phyloP scores from a whole-genome alignment of 2,888 invertebrate genomes.

The Xanthia togata region DNA sequence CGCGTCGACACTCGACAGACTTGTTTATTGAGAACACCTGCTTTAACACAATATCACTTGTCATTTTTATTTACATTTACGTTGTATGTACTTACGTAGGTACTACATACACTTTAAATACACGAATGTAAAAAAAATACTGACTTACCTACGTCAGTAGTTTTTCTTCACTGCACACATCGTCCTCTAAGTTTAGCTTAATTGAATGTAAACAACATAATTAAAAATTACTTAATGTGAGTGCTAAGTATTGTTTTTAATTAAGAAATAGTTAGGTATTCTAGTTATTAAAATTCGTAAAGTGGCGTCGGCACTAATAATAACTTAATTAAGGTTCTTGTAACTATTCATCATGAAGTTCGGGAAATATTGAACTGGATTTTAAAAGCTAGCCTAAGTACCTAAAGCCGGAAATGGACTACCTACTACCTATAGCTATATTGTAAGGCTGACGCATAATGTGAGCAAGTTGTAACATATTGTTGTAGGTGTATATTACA shows the following conservation, averaged over 20 bases:
- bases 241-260: not conserved
- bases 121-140: not conserved
- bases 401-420: not conserved
- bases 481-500: constrained; percentile 40
- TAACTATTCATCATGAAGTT: not conserved
- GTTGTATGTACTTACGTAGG: constrained; percentile 28
- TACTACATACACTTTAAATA: constrained; percentile 21
- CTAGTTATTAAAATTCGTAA: no score
- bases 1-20: constrained; percentile 31
- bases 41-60: constrained; percentile 39
- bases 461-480: constrained; percentile 29
- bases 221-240: not conserved
- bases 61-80: constrained; percentile 55
- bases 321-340: not conserved
- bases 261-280: not conserved
- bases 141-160: constrained; percentile 31
- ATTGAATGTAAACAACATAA: constrained; percentile 15
- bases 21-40: constrained; percentile 63
- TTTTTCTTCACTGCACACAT: constrained; percentile 15
- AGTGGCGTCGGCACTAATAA: not conserved
- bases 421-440: not conserved
- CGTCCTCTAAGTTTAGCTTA: constrained; percentile 20
- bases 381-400: not conserved
- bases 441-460: constrained; percentile 1
- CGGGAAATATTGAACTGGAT: not conserved